phyloP scores from a whole-genome alignment of 2,888 invertebrate genomes.

The Pristionchus entomophagus region DNA sequence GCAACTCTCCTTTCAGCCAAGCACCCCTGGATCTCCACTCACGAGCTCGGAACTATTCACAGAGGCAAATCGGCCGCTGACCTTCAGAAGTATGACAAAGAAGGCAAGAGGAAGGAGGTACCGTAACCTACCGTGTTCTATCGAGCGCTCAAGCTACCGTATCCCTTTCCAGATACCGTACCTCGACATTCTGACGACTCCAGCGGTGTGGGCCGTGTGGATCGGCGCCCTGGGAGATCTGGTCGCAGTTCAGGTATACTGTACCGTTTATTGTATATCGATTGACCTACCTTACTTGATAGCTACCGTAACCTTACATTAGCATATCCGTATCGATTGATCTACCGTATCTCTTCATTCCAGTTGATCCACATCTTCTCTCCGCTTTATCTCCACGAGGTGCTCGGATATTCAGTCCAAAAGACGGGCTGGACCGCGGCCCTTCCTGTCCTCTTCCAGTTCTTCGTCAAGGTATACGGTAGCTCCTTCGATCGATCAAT shows the following conservation, averaged over 20 bases:
- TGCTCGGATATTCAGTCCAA: constrained; percentile 69
- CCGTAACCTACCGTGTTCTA: background rate
- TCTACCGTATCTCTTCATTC: constrained; percentile 53
- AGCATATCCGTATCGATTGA: background rate
- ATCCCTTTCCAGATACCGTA: constrained; percentile 63
- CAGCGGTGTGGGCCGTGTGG: constrained; percentile 73
- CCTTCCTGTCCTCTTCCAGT: constrained; percentile 72
- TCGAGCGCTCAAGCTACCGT: background rate
- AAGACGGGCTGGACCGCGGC: constrained; percentile 75
- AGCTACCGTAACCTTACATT: background rate
- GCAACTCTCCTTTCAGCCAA: constrained; percentile 26
- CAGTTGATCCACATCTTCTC: constrained; percentile 67
- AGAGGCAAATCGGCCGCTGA: constrained; percentile 51
- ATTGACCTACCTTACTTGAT: constrained; percentile 48
- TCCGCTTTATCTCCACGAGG: constrained; percentile 63
- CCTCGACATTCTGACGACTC: constrained; percentile 66
- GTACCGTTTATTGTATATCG: background rate
- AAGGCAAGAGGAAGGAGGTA: constrained; percentile 24
- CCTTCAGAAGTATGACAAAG: constrained; percentile 13
- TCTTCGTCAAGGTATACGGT: constrained; percentile 71
- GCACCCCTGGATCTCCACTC: constrained; percentile 15
- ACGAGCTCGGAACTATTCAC: constrained; percentile 52
- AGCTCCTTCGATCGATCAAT: too few relatives aligned
- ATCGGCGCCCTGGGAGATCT: constrained; percentile 74
- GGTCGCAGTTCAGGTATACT: constrained; percentile 69